Percentiles rank a stretch among this genome's conserved stretches.
These are phyloP conservation scores for Erpetoichthys calabaricus DNA, from an alignment of 2,797 vertebrate genomes.

Conservation along the genomic window DNA sequence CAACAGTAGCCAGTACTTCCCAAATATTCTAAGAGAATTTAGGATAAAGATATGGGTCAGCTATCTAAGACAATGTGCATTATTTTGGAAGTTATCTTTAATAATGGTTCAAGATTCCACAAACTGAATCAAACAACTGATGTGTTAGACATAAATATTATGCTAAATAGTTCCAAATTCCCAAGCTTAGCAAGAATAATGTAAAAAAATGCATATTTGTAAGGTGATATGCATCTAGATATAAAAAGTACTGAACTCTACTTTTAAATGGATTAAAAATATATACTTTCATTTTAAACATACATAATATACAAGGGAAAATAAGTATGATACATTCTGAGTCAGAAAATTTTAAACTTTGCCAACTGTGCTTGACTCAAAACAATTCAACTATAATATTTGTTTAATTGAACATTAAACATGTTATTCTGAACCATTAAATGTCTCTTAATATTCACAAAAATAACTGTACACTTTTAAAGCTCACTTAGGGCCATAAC, in stretches of 20 bases:
- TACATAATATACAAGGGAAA: background rate
- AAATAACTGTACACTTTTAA: no score
- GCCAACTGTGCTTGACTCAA: no score
- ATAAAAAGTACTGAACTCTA: constrained; percentile 1
- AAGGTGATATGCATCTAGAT: no score
- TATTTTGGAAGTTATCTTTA: constrained; percentile 51
- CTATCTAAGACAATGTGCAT: constrained; percentile 5
- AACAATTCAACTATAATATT: no score
- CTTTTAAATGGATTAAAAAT: constrained; percentile 22
- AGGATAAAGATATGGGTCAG: constrained; percentile 15
- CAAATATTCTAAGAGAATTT: no score
- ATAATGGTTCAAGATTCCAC: constrained; percentile 56
- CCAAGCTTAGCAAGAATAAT: constrained; percentile 39
- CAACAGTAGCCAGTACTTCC: no score
- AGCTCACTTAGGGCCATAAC: no score
- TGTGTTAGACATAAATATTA: constrained; percentile 67
- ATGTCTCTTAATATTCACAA: no score
- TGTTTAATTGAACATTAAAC: no score
- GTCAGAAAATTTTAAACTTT: no score
- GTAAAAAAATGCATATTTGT: constrained; percentile 19
- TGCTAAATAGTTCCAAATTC: constrained; percentile 42
- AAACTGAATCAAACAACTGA: constrained; percentile 47
- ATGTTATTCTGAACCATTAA: no score
- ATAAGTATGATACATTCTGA: background rate
- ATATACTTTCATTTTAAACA: constrained; percentile 5